Evolutionary conservation across 2,797 vertebrate genomes (phyloP), one percentile per base, ranked within the genome.

Genomic region (Lateolabrax maculatus): DNA sequence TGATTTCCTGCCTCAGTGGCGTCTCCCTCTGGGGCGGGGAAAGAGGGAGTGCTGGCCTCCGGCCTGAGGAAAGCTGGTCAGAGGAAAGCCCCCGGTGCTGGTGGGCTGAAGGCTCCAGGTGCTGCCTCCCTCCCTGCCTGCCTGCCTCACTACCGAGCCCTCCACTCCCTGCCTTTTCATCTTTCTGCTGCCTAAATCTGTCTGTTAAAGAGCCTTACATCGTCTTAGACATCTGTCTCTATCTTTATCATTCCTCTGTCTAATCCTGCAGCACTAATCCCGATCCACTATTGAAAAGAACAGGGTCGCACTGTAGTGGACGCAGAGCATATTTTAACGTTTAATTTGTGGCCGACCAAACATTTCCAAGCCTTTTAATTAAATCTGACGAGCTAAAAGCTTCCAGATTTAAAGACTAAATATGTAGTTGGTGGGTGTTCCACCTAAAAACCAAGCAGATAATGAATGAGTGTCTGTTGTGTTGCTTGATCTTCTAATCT

Each of bases 91-190:
- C 71, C 83, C 36, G 83, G 71, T 66, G 75, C 86, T 23, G 62
- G 81, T 63, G 88, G 86, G 68, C 86, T 61, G 82, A 93, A 91
- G 81, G 89, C 76, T 86, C 73, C 90, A 93, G 92, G 91, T 94
- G 86, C 86, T 83, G 72, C 62, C 71, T 55, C 27, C 49, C 75
- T 68, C 23, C 60, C 75, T 68, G 13, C 36, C 67, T 63, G 41
- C 13, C 49, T 56, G 19, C 39, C 58, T 39, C 48, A 16, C 61
- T 31, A 27, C 64, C 48, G 4, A 53, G 21, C 43, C 52, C 44
- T 9, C 65, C n/a, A 6, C 55, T 41, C 27, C 8, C 56, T 75
- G 29, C 74, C 62, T 75, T 39, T 77, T 44, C 16, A 16, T 60
- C 68, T 75, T 25, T 61, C 56, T 68, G 29, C 52, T 79, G 53